Evolutionary conservation across 2,797 vertebrate species (phyloP), one percentile per base, ranked within the genome.

Genomic region (Cichlasoma orientale): DNA sequence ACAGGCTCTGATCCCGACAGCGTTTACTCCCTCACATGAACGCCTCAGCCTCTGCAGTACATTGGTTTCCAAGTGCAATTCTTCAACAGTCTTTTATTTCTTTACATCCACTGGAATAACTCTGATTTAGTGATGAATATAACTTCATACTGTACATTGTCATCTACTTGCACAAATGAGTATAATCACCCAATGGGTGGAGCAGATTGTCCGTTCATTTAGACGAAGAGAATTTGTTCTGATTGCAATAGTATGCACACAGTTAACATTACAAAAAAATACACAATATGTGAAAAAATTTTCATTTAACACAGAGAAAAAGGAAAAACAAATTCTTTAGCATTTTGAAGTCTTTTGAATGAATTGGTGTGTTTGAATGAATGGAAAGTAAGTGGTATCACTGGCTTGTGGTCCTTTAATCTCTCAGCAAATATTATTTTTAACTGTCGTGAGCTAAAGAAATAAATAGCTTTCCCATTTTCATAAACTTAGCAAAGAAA

Each of bases 1-100:
- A 90, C 79, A 88, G 12, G 53, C 66, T 83, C 73, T 86, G 82
- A 86, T 82, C 56, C 59, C 59, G 16, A 25, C 44, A 53, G 74
- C 50, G 54, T 79, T 87, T 75, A 82, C 29, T 76, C 14, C 14
- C 36, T 63, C 54, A 55, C 41, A 25, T 53, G 81, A 86, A 89
- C 77, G 89, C 70, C 72, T 52, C n/a, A 13, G 38, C 66, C 47
- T 77, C 68, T 91, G 89, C 85, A n/a, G 75, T 75, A 27, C 36
- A 54, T 74, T 56, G 44, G 66, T 52, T 53, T 58, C 44, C 19
- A 36, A 84, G 72, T 54, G 29, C 41, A 44, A 16, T 44, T 44
- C 41, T 44, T 44, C 14, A 44, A 16, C 41, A 73, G 12, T 8
- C 56, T 44, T 29, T 52, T 19, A 19, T 86, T 80, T 74, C 25